Evolutionary conservation across 2,797 vertebrate species (phyloP).

Genomic region (Xenentodon cancila): DNA sequence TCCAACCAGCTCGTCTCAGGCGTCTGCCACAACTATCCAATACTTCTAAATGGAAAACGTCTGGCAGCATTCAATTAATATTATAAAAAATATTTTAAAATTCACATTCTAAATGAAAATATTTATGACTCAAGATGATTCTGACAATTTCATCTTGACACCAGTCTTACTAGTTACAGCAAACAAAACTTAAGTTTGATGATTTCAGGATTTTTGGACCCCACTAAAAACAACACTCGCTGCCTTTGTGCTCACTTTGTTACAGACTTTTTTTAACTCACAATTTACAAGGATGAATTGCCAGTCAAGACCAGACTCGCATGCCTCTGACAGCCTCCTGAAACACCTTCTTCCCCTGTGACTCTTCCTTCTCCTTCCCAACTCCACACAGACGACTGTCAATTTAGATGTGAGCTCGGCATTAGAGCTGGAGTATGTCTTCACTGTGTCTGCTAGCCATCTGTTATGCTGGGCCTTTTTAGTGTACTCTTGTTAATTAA

Average conservation of each 20-base stretch:
- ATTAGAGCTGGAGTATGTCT: slow-evolving; percentile 43
- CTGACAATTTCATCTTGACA: background rate
- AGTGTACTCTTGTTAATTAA: slow-evolving; percentile 64
- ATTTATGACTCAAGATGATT: background rate
- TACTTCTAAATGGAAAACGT: background rate
- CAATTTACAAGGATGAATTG: slow-evolving; percentile 40
- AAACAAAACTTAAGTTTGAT: background rate
- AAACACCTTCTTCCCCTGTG: slow-evolving; percentile 6
- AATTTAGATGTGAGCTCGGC: slow-evolving; percentile 17
- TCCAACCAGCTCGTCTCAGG: slow-evolving; percentile 15
- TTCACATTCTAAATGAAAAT: background rate
- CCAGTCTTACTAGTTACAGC: background rate
- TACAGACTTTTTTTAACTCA: slow-evolving; percentile 7
- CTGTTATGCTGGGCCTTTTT: slow-evolving; percentile 43
- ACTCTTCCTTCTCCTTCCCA: slow-evolving; percentile 18
- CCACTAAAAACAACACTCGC: background rate
- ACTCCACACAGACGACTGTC: slow-evolving; percentile 18
- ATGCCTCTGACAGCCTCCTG: slow-evolving; percentile 28
- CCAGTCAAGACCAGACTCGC: slow-evolving; percentile 67
- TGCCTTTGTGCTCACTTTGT: slow-evolving; percentile 6
- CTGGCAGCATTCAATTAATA: background rate
- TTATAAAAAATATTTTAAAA: background rate
- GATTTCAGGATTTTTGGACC: slow-evolving; percentile 9
- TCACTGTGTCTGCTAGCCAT: slow-evolving; percentile 53
- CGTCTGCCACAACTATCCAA: slow-evolving; percentile 12